Conservation (phyloP, 2,113 vertebrate species). For the Salminus brasiliensis region DNA sequence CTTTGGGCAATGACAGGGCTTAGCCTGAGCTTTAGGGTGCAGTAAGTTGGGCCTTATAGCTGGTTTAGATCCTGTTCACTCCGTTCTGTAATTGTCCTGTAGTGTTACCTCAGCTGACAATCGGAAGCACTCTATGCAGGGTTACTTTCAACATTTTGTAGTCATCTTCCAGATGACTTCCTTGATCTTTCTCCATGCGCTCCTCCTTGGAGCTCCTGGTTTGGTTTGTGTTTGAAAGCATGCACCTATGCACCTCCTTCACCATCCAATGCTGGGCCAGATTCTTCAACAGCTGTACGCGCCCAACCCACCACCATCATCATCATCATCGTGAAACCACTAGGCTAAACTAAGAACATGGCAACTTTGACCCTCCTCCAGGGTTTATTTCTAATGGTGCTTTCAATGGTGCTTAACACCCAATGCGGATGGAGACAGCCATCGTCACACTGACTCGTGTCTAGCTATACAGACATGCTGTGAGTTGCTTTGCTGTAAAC, state of each 20-base stretch:
- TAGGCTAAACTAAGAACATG: not conserved
- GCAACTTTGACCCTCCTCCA: constrained; percentile 57
- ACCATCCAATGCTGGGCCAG: not conserved
- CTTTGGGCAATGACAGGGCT: not conserved
- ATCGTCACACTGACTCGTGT: constrained; percentile 30
- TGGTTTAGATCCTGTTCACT: constrained; percentile 44
- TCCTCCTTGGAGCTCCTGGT: constrained; percentile 54
- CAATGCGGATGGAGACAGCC: constrained; percentile 57
- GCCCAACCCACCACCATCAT: not conserved
- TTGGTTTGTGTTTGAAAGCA: constrained; percentile 63
- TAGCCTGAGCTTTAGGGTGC: not conserved
- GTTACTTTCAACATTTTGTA: constrained; percentile 52
- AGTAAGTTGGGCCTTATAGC: constrained; percentile 49
- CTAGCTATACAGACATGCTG: not conserved
- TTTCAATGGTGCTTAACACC: constrained; percentile 76
- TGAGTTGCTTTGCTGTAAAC: constrained; percentile 1
- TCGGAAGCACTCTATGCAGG: constrained; percentile 74
- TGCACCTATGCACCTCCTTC: constrained; percentile 63
- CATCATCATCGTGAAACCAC: not conserved
- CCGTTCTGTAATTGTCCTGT: constrained; percentile 9
- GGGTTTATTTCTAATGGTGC: constrained; percentile 77
- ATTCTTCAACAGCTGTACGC: not conserved
- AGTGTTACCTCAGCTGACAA: constrained; percentile 67
- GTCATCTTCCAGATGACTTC: constrained; percentile 29
- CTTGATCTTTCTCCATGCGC: constrained; percentile 51